Conservation (phyloP, 2,888 invertebrate genomes). For the Gymnoscelis rufifasciata region DNA sequence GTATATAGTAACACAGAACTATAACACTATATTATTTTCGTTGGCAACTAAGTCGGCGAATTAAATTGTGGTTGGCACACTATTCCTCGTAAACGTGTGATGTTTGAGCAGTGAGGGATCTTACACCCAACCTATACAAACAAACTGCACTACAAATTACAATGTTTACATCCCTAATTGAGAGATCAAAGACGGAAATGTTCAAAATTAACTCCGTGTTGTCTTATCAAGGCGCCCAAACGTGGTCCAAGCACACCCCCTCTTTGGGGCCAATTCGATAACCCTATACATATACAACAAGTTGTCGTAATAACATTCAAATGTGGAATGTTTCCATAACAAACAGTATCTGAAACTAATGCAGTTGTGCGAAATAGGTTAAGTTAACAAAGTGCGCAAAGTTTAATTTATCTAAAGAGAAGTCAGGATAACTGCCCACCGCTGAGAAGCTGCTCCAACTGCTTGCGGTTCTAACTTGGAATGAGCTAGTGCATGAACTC, state of each 20-base stretch:
- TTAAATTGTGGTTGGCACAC: too few relatives aligned
- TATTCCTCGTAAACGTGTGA: constrained; percentile 4
- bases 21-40: too few relatives aligned
- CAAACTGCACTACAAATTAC: constrained; percentile 1
- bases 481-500: constrained; percentile 2
- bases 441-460: constrained; percentile 17
- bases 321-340: too few relatives aligned
- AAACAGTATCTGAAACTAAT: constrained; percentile 3
- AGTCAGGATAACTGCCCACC: constrained; percentile 14
- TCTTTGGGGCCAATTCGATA: neutral
- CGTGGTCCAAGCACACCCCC: neutral
- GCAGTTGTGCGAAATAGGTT: constrained; percentile 3
- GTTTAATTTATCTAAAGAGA: constrained; percentile 20
- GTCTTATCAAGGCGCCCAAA: neutral
- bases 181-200: constrained; percentile 1
- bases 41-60: too few relatives aligned
- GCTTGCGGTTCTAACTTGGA: constrained; percentile 16
- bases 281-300: too few relatives aligned
- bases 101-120: neutral
- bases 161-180: neutral
- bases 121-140: neutral
- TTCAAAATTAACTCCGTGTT: neutral
- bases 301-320: too few relatives aligned
- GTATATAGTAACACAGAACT: too few relatives aligned
- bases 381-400: constrained; percentile 13